Conservation (phyloP, 2,888 invertebrate genomes). For the Tridacna gigas region DNA sequence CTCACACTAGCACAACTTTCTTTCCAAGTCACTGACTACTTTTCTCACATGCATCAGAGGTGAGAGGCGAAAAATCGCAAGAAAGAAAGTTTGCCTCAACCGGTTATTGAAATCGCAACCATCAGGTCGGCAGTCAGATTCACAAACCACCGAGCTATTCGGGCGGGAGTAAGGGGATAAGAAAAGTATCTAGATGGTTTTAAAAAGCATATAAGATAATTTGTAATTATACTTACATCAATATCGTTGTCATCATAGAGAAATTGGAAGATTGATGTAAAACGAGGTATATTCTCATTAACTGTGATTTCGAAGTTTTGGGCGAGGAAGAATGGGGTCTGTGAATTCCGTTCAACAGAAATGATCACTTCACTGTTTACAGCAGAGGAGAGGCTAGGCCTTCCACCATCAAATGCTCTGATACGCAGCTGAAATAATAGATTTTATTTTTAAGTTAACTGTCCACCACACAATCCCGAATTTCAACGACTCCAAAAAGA, state of each 20-base stretch:
- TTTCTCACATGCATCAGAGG: no score
- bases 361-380: conserved; percentile 44
- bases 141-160: no score
- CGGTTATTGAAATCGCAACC: no score
- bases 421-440: conserved; percentile 37
- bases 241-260: conserved; percentile 64
- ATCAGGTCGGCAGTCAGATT: no score
- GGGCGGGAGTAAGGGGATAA: no score
- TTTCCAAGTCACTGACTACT: no score
- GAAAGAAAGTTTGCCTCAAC: no score
- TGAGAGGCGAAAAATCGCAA: no score
- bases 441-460: neutral
- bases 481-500: neutral
- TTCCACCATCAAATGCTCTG: conserved; percentile 49
- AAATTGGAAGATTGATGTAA: conserved; percentile 52
- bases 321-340: conserved; percentile 45
- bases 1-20: no score
- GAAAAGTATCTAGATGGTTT: no score
- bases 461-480: neutral
- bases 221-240: conserved; percentile 49
- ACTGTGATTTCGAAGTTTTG: conserved; percentile 48
- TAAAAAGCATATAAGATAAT: neutral
- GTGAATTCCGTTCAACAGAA: conserved; percentile 48
- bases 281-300: conserved; percentile 48
- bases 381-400: conserved; percentile 7